Conservation (phyloP, 2,888 invertebrate species). For the Dione vanillae region DNA sequence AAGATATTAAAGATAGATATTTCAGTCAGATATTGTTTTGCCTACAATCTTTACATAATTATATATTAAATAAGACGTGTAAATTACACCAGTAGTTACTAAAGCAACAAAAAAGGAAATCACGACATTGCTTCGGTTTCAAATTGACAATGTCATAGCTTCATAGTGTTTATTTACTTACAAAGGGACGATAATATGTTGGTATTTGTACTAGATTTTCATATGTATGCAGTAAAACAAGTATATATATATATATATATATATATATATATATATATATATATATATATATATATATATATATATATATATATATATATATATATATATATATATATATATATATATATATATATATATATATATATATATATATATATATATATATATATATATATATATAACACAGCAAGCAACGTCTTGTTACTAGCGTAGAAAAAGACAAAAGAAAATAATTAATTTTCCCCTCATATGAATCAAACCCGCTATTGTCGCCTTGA, state of each 20-base stretch:
- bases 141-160: slow-evolving; percentile 51
- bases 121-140: slow-evolving; percentile 59
- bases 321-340: too few relatives aligned
- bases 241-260: background rate
- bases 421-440: too few relatives aligned
- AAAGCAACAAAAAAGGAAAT: slow-evolving; percentile 68
- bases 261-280: slow-evolving; percentile 7
- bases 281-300: background rate
- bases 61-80: slow-evolving; percentile 12
- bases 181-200: slow-evolving; percentile 34
- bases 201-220: slow-evolving; percentile 26
- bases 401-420: too few relatives aligned
- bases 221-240: slow-evolving; percentile 1
- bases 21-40: too few relatives aligned
- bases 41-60: slow-evolving; percentile 9
- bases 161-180: slow-evolving; percentile 28
- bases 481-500: too few relatives aligned
- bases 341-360: too few relatives aligned
- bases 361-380: too few relatives aligned
- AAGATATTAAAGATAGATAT: too few relatives aligned
- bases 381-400: too few relatives aligned
- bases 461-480: too few relatives aligned
- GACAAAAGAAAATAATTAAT: too few relatives aligned
- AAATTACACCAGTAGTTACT: background rate
- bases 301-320: too few relatives aligned